Percentiles rank a stretch among this genome's conserved stretches.
These are phyloP conservation scores for Gracilinanus agilis DNA, from an alignment of 2,113 vertebrate genomes.

Conservation along the genomic window DNA sequence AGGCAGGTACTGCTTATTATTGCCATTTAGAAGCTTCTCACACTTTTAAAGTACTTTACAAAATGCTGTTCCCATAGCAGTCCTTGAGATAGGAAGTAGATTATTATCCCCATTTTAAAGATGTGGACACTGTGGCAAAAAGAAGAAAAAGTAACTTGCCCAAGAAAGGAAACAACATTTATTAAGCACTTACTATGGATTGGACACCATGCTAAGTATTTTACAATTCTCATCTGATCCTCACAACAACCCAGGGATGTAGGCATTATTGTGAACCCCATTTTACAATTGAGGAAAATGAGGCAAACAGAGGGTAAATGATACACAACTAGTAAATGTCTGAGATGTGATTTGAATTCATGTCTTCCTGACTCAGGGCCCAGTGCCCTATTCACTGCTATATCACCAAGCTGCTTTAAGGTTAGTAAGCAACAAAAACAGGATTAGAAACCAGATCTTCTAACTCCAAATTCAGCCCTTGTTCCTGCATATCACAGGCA, in stretches of 20 bases:
- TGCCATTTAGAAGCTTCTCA: not conserved
- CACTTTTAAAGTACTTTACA: not conserved
- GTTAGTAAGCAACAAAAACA: not conserved
- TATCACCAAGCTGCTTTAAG: not conserved
- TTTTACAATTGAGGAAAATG: not conserved
- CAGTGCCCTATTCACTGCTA: not conserved
- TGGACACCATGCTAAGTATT: not conserved
- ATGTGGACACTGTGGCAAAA: not conserved
- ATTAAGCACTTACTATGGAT: not conserved
- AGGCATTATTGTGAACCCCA: not conserved
- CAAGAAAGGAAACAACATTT: not conserved
- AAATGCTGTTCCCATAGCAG: not conserved
- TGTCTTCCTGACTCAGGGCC: not conserved
- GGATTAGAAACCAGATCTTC: not conserved
- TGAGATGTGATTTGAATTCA: not conserved
- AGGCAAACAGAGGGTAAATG: not conserved
- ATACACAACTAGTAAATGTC: not conserved
- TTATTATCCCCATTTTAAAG: not conserved
- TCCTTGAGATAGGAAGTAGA: not conserved
- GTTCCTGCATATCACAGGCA: too few species aligned
- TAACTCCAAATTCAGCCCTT: not conserved
- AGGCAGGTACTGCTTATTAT: not conserved
- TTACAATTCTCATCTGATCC: not conserved
- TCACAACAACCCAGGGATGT: not conserved
- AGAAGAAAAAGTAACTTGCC: not conserved